A percentile compares a stretch with the other conserved stretches of the same genome.
phyloP scores from a whole-genome alignment of 1,140 invertebrate genomes.

The Condylostylus longicornis region DNA sequence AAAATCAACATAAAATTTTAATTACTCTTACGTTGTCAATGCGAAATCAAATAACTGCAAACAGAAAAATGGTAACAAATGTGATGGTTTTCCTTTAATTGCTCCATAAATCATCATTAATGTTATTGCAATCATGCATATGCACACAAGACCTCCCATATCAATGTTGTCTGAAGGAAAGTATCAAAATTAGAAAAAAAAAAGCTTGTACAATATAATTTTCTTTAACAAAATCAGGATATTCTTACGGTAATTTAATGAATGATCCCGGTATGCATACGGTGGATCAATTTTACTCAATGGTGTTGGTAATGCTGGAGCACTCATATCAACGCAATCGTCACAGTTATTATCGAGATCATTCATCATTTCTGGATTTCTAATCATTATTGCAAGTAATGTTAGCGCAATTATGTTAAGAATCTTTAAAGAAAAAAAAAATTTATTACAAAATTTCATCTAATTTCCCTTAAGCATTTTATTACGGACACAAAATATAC shows the following conservation, averaged over 20 bases:
- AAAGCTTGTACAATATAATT: neutral
- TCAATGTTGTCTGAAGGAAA: slow-evolving; percentile 55
- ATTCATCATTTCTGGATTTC: slow-evolving; percentile 46
- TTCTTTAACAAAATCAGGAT: slow-evolving; percentile 1
- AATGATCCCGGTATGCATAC: slow-evolving; percentile 41
- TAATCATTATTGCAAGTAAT: slow-evolving; percentile 54
- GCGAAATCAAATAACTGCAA: slow-evolving; percentile 79
- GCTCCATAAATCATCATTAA: slow-evolving; percentile 70
- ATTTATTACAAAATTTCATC: neutral
- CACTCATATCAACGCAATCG: slow-evolving; percentile 32
- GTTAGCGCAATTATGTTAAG: slow-evolving; percentile 53
- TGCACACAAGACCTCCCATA: slow-evolving; percentile 58
- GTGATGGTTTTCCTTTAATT: slow-evolving; percentile 59
- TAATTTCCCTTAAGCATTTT: no score
- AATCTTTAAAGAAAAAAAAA: slow-evolving; percentile 40
- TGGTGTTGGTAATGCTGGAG: slow-evolving; percentile 44
- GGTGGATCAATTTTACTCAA: slow-evolving; percentile 49
- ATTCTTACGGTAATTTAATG: slow-evolving; percentile 42
- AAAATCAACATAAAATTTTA: neutral
- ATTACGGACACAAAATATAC: no score
- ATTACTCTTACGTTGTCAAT: slow-evolving; percentile 56
- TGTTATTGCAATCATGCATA: slow-evolving; percentile 63
- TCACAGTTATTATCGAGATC: slow-evolving; percentile 34
- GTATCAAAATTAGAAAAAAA: slow-evolving; percentile 5
- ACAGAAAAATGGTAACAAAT: slow-evolving; percentile 76